Base-by-base conservation (phyloP, 1,140 invertebrate genomes). In the Dreissena rostriformis region DNA sequence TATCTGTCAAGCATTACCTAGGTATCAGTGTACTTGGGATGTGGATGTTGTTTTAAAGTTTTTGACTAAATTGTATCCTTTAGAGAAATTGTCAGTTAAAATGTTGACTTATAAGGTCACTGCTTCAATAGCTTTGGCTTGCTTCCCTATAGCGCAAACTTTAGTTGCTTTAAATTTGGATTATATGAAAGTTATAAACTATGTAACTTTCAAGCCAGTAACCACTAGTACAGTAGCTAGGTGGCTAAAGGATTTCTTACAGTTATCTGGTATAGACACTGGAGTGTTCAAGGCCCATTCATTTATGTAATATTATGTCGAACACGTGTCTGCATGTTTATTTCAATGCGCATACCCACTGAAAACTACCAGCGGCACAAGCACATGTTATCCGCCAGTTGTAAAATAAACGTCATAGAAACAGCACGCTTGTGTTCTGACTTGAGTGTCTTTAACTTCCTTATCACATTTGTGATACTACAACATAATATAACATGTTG, bases 401-500 rank as follows among this genome's bases (percentile, higher is more conserved):
- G 39, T 39, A 39, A 39, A 39, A 39, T 39, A 39, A 39, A 39
- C 39, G 39, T 39, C 39, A 39, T 5, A 8, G 39, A 39, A 39
- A 39, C 39, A 39, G 2, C 39, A 39, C 39, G 39, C 39, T 39
- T 39, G 39, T 39, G 39, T 39, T 39, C 39, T 39, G 39, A 39
- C 39, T 39, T 39, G 39, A 8, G 39, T 39, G 39, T 39, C 39
- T 39, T 39, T 39, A 39, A 39, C 39, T 39, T 39, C 39, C 39
- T 39, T 39, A 39, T 39, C 39, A 39, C 39, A 39, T 39, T 39
- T 39, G 39, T 39, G 39, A 39, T 39, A 39, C 39, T 39, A 39
- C 39, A 39, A 39, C 39, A 39, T 39, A 28, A 84, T 28, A 71
- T 68, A 67, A 72, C 52, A 84, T 84, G 82, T 74, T 84, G 82